Percentiles rank a stretch among this genome's conserved stretches.
These are phyloP conservation scores for Epinephelus moara DNA, from an alignment of 2,113 vertebrate species.

Conservation along the genomic window DNA sequence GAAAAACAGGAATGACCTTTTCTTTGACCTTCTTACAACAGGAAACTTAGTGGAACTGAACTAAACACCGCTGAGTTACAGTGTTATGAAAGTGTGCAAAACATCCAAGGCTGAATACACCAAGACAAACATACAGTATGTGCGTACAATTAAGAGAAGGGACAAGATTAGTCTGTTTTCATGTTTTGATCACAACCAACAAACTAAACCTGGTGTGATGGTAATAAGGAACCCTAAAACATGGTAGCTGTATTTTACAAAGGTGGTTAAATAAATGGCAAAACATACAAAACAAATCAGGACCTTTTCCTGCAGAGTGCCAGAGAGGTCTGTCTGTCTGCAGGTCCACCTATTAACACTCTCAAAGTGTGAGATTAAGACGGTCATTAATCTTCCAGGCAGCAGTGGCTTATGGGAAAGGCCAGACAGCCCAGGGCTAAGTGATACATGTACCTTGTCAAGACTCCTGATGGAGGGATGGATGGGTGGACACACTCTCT, in stretches of 20 bases:
- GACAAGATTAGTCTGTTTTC: neutral
- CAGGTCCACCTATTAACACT: conserved; percentile 61
- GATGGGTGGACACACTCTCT: conserved; percentile 42
- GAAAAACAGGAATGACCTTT: conserved; percentile 33
- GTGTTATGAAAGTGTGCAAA: neutral
- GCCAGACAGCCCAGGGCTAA: conserved; percentile 68
- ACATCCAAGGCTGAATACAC: neutral
- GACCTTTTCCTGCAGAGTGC: neutral
- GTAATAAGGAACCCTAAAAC: neutral
- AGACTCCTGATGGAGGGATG: conserved; percentile 65
- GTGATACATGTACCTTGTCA: conserved; percentile 77
- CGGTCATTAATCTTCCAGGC: conserved; percentile 73
- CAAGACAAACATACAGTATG: neutral
- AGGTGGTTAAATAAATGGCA: neutral
- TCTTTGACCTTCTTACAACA: conserved; percentile 4
- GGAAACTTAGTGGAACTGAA: neutral
- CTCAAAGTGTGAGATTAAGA: conserved; percentile 62
- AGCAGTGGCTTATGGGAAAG: conserved; percentile 58
- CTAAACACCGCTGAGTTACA: neutral
- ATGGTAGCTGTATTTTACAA: neutral
- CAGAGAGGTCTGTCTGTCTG: conserved; percentile 18
- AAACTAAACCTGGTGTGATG: neutral
- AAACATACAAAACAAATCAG: conserved; percentile 18
- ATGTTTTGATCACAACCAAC: neutral
- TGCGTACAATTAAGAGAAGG: too few relatives aligned